Conservation (phyloP, 2,888 invertebrate genomes). For the Pseudococcus longispinus region DNA sequence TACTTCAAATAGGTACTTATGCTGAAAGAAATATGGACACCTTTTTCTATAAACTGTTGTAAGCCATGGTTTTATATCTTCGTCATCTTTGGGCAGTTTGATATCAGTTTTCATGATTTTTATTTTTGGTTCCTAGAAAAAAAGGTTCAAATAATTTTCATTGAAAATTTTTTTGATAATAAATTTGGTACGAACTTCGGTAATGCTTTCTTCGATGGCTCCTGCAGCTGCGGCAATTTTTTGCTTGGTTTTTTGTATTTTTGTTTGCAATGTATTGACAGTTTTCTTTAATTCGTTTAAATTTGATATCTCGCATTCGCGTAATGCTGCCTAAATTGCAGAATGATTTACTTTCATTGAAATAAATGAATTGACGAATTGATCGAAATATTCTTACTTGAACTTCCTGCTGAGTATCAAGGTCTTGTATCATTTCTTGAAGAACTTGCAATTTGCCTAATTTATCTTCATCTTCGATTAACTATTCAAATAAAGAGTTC, state of each 20-base stretch:
- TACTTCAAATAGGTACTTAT: neutral
- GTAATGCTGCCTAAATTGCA: constrained; percentile 42
- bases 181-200: constrained; percentile 50
- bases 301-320: constrained; percentile 67
- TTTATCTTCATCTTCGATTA: constrained; percentile 88
- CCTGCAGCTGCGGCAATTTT: constrained; percentile 74
- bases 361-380: neutral
- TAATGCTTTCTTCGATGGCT: constrained; percentile 61
- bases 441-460: constrained; percentile 77
- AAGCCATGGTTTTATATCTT: constrained; percentile 68
- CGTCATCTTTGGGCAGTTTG: constrained; percentile 64
- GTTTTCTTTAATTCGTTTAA: constrained; percentile 81
- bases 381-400: constrained; percentile 59
- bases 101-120: constrained; percentile 63
- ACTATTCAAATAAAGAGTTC: constrained; percentile 62
- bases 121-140: constrained; percentile 64
- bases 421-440: constrained; percentile 79
- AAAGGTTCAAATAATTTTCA: neutral
- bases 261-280: constrained; percentile 73
- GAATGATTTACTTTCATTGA: neutral
- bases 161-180: neutral
- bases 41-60: constrained; percentile 68
- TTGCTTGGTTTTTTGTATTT: constrained; percentile 79
- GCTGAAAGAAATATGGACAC: constrained; percentile 63
- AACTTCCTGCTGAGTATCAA: constrained; percentile 73